Conservation (phyloP, 2,113 vertebrate species). For the Grantiella picta region DNA sequence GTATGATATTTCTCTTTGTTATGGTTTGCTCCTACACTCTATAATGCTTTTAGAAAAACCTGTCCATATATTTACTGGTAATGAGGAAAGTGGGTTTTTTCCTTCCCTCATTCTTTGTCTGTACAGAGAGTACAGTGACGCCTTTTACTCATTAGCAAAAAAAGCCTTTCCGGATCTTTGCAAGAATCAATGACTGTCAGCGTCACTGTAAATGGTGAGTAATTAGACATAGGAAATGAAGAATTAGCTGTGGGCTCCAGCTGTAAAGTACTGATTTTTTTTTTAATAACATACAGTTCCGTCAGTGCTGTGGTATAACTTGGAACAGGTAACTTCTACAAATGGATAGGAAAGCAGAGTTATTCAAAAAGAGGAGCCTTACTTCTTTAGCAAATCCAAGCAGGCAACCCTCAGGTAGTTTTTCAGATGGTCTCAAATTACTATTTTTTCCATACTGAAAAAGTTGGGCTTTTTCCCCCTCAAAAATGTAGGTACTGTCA, state of each 20-base stretch:
- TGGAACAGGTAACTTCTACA: neutral
- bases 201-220: neutral
- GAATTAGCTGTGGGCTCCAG: neutral
- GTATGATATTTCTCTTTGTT: neutral
- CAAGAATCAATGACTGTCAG: conserved; percentile 34
- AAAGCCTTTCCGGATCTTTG: conserved; percentile 41
- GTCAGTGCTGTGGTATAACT: neutral
- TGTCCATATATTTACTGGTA: neutral
- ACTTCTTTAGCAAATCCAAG: neutral
- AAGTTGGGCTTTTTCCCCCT: neutral
- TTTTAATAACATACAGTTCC: neutral
- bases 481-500: neutral
- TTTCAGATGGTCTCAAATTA: neutral
- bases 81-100: neutral
- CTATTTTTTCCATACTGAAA: neutral
- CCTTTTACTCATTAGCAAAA: conserved; percentile 46
- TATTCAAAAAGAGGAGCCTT: neutral
- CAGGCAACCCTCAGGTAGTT: neutral
- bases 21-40: neutral
- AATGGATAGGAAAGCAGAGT: neutral
- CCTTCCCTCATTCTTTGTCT: neutral
- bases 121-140: neutral
- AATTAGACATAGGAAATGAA: conserved; percentile 47
- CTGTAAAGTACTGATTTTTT: neutral
- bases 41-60: neutral